phyloP scores from a whole-genome alignment of 1,140 invertebrate species.

The Achroia grisella region DNA sequence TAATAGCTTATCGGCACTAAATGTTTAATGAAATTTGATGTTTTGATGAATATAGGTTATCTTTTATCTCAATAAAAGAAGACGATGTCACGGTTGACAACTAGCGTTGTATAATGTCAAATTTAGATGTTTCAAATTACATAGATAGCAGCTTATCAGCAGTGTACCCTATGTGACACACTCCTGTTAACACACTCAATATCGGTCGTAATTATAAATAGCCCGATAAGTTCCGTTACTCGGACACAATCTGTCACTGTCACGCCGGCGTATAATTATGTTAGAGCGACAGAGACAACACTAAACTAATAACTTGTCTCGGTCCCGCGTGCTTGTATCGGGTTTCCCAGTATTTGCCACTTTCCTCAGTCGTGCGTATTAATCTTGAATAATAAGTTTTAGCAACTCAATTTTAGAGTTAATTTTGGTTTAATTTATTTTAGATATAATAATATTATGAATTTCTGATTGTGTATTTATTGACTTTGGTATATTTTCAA shows the following conservation, averaged over 20 bases:
- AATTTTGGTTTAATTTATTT: background rate
- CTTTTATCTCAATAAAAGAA: too few species aligned
- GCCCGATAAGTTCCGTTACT: conserved; percentile 37
- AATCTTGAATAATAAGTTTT: background rate
- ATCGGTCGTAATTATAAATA: conserved; percentile 49
- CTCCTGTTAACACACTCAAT: conserved; percentile 24
- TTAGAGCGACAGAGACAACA: conserved; percentile 11
- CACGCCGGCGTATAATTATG: background rate
- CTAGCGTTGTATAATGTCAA: too few species aligned
- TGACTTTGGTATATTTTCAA: too few species aligned
- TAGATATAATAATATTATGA: too few species aligned
- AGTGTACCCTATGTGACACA: conserved; percentile 23
- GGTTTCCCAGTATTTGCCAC: conserved; percentile 29
- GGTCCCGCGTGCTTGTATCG: conserved; percentile 20
- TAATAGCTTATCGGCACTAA: too few species aligned
- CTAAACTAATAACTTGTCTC: conserved; percentile 18
- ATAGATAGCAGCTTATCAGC: background rate
- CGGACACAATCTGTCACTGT: conserved; percentile 11
- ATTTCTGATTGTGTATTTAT: too few species aligned
- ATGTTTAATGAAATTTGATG: too few species aligned
- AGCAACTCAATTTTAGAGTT: background rate
- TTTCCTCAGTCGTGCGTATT: conserved; percentile 19
- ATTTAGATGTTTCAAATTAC: too few species aligned
- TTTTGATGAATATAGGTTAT: too few species aligned
- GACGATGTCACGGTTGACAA: too few species aligned